Percentiles rank a stretch among this genome's conserved stretches.
phyloP scores from a whole-genome alignment of 2,113 vertebrate species.

The Vanacampus margaritifer region DNA sequence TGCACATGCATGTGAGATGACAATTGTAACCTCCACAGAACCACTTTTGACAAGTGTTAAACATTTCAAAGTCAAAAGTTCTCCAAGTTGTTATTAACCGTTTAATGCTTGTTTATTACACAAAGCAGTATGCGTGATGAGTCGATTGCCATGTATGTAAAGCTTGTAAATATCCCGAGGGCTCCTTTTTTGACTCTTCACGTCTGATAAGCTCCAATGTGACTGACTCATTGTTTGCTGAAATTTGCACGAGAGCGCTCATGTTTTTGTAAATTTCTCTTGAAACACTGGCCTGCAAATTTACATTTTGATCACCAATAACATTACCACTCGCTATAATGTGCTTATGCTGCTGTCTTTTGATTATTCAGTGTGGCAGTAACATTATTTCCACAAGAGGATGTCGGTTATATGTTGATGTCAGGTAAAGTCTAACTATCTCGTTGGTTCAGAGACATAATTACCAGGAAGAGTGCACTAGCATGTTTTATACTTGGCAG shows the following conservation, averaged over 20 bases:
- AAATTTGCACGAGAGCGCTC: conserved; percentile 15
- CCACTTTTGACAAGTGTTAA: not conserved
- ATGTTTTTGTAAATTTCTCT: conserved; percentile 15
- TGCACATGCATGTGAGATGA: not conserved
- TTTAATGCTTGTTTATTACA: not conserved
- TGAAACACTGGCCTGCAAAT: conserved; percentile 2
- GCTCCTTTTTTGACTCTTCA: conserved; percentile 6
- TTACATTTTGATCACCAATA: conserved; percentile 22
- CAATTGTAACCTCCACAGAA: not conserved
- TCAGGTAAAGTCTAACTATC: no score
- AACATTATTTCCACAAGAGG: not conserved
- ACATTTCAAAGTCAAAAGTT: not conserved
- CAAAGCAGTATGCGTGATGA: not conserved
- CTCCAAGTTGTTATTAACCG: not conserved
- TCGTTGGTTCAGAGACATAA: no score
- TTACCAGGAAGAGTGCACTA: no score
- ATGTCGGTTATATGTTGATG: no score
- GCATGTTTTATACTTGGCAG: no score
- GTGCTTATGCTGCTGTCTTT: conserved; percentile 1
- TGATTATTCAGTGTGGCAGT: conserved; percentile 23
- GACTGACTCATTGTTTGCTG: conserved; percentile 11
- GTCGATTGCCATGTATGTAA: not conserved
- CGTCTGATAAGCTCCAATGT: not conserved
- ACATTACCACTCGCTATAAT: conserved; percentile 12
- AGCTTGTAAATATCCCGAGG: not conserved